These are phyloP conservation scores for Idaea aversata DNA, from an alignment of 2,888 invertebrate species.

Conservation along the genomic window DNA sequence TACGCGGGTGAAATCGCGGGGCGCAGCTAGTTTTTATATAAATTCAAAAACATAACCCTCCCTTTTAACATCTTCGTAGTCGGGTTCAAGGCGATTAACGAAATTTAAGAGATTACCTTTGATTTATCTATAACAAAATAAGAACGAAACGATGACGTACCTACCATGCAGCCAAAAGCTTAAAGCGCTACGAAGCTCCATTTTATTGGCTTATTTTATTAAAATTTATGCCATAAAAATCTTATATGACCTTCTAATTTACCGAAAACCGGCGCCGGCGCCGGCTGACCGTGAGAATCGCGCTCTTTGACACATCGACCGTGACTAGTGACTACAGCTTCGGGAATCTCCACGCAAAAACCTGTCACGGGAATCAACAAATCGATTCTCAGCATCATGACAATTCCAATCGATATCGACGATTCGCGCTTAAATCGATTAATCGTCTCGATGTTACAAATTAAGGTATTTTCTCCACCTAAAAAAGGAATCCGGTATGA, in stretches of 20 bases:
- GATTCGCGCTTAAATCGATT: conserved; percentile 31
- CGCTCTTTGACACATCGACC: conserved; percentile 54
- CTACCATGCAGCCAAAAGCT: background rate
- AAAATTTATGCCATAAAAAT: conserved; percentile 5
- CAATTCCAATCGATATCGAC: conserved; percentile 38
- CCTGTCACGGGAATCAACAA: conserved; percentile 62
- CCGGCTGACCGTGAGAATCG: conserved; percentile 52
- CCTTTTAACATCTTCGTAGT: too few relatives aligned
- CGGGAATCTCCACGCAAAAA: conserved; percentile 51
- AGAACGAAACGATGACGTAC: background rate
- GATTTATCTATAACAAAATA: background rate
- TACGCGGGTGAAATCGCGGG: too few relatives aligned
- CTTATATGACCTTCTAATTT: conserved; percentile 19
- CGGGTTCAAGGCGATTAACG: background rate
- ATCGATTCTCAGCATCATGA: conserved; percentile 66
- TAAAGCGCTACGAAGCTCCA: background rate
- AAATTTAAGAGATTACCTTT: background rate
- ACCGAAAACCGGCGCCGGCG: conserved; percentile 40
- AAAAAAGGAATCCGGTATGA: conserved; percentile 22
- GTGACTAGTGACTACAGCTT: conserved; percentile 40
- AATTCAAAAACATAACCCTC: too few relatives aligned
- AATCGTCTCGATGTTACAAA: conserved; percentile 28
- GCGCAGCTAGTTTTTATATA: too few relatives aligned
- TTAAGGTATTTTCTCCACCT: conserved; percentile 25
- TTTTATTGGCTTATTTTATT: conserved; percentile 6